Conservation (phyloP, 2,113 vertebrate genomes). For the Alexandromys fortis region DNA sequence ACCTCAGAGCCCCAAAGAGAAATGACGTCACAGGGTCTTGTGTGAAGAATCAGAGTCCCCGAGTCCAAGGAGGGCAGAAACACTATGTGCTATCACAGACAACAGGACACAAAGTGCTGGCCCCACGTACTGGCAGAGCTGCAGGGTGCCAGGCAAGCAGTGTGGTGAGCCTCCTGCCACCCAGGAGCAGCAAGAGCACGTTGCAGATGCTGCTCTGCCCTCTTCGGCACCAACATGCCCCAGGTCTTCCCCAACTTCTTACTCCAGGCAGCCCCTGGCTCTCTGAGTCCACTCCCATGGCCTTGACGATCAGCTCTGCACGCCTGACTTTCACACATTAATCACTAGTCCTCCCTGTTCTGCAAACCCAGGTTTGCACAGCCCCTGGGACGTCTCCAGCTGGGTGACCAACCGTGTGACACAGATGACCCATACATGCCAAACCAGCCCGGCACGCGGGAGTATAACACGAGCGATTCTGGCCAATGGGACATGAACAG, state of each 20-base stretch:
- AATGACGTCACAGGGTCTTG: not conserved
- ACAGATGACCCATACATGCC: fast-evolving
- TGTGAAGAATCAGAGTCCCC: not conserved
- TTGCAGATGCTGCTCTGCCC: not conserved
- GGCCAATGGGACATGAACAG: not conserved
- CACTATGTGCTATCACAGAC: fast-evolving
- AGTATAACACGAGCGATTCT: not conserved
- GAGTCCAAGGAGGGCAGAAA: not conserved
- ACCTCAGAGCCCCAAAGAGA: not conserved
- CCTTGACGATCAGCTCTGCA: not conserved
- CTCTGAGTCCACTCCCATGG: not conserved
- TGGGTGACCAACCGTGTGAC: not conserved
- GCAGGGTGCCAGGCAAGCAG: not conserved
- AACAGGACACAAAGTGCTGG: not conserved
- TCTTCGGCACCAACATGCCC: not conserved
- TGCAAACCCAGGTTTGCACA: not conserved
- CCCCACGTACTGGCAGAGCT: not conserved
- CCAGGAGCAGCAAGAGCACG: not conserved
- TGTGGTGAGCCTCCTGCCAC: not conserved
- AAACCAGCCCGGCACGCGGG: not conserved
- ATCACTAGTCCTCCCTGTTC: not conserved
- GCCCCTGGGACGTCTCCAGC: not conserved
- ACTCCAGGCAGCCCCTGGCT: not conserved
- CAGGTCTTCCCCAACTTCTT: not conserved
- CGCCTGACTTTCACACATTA: not conserved